phyloP scores from a whole-genome alignment of 2,113 vertebrate genomes.

The Tachuris rubrigastra region DNA sequence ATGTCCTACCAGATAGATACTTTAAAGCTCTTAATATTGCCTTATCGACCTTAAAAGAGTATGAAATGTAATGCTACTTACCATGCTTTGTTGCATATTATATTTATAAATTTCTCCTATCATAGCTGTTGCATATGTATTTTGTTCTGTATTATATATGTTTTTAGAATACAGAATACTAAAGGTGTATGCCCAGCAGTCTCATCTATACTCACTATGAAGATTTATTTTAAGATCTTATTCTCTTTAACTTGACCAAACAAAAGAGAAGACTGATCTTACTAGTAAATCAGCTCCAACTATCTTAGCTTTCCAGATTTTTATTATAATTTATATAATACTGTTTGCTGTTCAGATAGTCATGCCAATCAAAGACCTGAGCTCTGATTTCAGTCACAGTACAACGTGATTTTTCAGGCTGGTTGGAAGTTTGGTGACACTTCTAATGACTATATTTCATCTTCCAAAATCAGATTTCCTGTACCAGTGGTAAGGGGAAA shows the following conservation, averaged over 20 bases:
- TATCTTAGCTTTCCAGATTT: not conserved
- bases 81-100: not conserved
- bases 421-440: not conserved
- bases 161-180: not conserved
- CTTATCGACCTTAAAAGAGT: not conserved
- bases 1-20: slow-evolving; percentile 17
- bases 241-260: not conserved
- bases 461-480: not conserved
- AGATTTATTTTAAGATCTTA: not conserved
- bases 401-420: not conserved
- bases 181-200: not conserved
- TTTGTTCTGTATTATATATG: not conserved
- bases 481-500: not conserved
- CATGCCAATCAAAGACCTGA: not conserved
- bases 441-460: not conserved
- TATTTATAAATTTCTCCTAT: not conserved
- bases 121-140: not conserved
- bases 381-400: not conserved
- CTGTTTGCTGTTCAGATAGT: not conserved
- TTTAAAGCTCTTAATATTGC: not conserved
- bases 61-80: slow-evolving; percentile 14
- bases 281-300: not conserved
- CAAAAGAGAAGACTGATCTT: not conserved
- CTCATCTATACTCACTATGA: not conserved
- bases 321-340: not conserved